These are phyloP conservation scores for Myrmecophaga tridactyla DNA, from an alignment of 2,113 vertebrate species.

Conservation along the genomic window DNA sequence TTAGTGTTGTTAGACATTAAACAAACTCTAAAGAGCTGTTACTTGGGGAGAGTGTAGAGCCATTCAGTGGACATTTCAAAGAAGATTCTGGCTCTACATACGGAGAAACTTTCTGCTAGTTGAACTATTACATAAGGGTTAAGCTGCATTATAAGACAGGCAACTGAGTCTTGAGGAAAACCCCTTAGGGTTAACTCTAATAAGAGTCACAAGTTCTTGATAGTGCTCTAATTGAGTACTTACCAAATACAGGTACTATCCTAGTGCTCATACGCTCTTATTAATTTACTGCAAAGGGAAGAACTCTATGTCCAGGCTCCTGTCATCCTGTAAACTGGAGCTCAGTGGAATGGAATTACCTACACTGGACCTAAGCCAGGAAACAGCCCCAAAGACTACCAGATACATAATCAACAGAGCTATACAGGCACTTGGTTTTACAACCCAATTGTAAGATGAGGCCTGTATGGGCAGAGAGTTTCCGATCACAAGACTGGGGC, in stretches of 20 bases:
- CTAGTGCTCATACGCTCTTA: neutral
- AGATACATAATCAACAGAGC: constrained; percentile 54
- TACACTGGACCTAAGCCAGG: constrained; percentile 7
- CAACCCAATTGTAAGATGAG: constrained; percentile 64
- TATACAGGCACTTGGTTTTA: constrained; percentile 56
- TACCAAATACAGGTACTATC: neutral
- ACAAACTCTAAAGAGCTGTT: neutral
- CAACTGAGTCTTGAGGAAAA: neutral
- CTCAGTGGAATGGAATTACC: constrained; percentile 56
- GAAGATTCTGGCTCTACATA: neutral
- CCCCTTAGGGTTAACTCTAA: neutral
- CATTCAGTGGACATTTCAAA: neutral
- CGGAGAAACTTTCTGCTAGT: neutral
- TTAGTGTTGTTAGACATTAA: neutral
- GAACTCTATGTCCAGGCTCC: constrained; percentile 14
- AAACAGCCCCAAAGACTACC: constrained; percentile 35
- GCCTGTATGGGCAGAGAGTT: constrained; percentile 61
- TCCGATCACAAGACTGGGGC: constrained; percentile 59
- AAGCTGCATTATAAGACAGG: neutral
- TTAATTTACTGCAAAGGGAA: constrained; percentile 26
- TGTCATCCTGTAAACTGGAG: constrained; percentile 31
- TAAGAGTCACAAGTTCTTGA: neutral
- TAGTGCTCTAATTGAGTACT: neutral
- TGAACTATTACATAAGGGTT: neutral
- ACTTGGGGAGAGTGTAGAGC: neutral